Evolutionary conservation across 2,888 invertebrate genomes (phyloP), one percentile per base, ranked within the genome.

Genomic region (Orgyia antiqua): DNA sequence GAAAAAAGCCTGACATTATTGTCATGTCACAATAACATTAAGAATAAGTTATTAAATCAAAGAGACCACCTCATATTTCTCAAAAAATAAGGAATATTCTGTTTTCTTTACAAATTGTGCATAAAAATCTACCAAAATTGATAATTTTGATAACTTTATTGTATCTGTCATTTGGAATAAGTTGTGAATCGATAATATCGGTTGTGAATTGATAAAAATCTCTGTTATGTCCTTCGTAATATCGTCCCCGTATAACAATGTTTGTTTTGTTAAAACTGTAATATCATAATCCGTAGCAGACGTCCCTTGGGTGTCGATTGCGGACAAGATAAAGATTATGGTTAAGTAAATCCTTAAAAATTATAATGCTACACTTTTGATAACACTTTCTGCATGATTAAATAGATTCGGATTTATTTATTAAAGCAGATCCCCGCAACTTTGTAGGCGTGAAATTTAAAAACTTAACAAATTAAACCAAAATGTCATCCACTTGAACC

Each of bases 221-320:
- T n/a, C n/a, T n/a, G n/a, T n/a, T n/a, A n/a, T n/a, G n/a, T n/a
- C n/a, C n/a, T n/a, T n/a, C n/a, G n/a, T n/a, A n/a, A n/a, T n/a
- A n/a, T n/a, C n/a, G n/a, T n/a, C n/a, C n/a, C n/a, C n/a, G n/a
- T 45, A 54, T 29, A 29, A 33, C 25, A 34, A 29, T 29, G 24
- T 25, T 32, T 60, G 15, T 53, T 50, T 61, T 56, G 49, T 51
- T 51, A 45, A 39, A 47, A 43, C 41, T 38, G 33, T 51, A 47
- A 60, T 42, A 37, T 44, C 27, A 34, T 57, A 58, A 70, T 61
- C 61, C 59, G 24, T 23, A 24, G 34, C 36, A 44, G 43, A 34
- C 29, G 44, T 29, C 39, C 36, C 36, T 33, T 33, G 33, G 34
- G 54, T 57, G 60, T 64, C 63, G 64, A 64, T 62, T 64, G 60